Percentiles rank a stretch among this genome's conserved stretches.
phyloP scores from a whole-genome alignment of 30 jellyfish, hydroid and myxozoan genomes.

The Nemopilema nomurai region DNA sequence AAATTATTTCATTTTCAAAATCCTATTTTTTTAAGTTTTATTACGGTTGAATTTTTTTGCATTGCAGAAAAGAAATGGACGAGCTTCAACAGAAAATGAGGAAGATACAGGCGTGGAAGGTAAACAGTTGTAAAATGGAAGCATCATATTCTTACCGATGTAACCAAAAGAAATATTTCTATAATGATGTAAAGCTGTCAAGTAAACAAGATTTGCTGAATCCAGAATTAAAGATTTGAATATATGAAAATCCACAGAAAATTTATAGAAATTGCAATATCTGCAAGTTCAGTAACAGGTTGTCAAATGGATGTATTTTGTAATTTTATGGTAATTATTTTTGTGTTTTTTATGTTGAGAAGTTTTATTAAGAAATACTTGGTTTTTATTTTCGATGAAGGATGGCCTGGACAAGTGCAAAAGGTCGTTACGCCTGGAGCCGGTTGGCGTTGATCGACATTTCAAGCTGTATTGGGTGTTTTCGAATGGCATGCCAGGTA shows the following conservation, averaged over 20 bases:
- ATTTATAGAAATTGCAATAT: no score
- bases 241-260: no score
- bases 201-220: no score
- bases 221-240: no score
- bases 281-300: no score
- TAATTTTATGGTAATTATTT: no score
- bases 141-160: not conserved
- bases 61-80: constrained; percentile 44
- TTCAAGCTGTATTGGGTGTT: constrained; percentile 81
- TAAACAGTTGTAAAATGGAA: not conserved
- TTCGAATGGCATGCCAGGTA: constrained; percentile 76
- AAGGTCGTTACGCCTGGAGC: constrained; percentile 71
- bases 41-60: no score
- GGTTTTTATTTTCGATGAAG: constrained; percentile 11
- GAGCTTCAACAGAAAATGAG: constrained; percentile 49
- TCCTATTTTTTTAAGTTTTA: no score
- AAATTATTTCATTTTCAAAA: no score
- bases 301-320: no score
- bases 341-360: no score
- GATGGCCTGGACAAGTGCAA: constrained; percentile 65
- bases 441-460: constrained; percentile 86
- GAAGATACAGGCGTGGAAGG: constrained; percentile 67
- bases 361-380: no score
- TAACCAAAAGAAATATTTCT: not conserved
- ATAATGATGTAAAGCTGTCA: not conserved